Evolutionary conservation across 2,797 vertebrate genomes (phyloP), one percentile per base, ranked within the genome.

Genomic region (Pseudochromis fuscus): DNA sequence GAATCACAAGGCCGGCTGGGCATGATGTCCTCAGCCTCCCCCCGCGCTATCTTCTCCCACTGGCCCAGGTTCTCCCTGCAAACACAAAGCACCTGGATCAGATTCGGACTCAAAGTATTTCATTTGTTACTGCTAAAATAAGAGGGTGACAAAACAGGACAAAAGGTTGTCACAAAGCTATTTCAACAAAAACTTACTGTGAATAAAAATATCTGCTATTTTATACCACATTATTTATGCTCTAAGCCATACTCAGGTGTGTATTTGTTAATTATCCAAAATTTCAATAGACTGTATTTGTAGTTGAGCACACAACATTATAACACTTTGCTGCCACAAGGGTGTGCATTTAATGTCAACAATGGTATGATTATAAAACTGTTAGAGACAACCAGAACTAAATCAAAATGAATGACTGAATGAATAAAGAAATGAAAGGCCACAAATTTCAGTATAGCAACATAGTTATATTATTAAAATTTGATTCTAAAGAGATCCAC

Each of bases 41-140:
- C 96, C 19, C 86, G 93, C 0, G 95, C 96, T 46, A 99, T 95
- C 87, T 94, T 96, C 89, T 99, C 97, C 98, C 98, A 99, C 73
- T 99, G 97, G 79, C 79, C 81, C 72, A 99, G 95, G 92, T 99
- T 99, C 65, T 97, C 95, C 92, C 98, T 99, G 82, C 37, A 88
- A 67, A 88, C 33, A 87, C 56, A 82, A 44, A 60, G 35, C 33
- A 49, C 24, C 61, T 30, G 10, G 0, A 4, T 78, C 64, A 74
- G 24, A 69, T 15, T 55, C 51, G 58, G 25, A 62, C 21, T 21
- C 24, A 27, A 21, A 11, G 12, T 8, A 46, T 72, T 52, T 30
- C 0, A 56, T 58, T 55, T 49, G 18, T 57, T 23, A 35, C 13
- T 28, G 28, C 23, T 30, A 44, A 65, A 4, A 59, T 3, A 15